Percentiles rank a stretch among this genome's conserved stretches.
phyloP scores from a whole-genome alignment of 2,888 invertebrate genomes.

The Ernsta delagoae region DNA sequence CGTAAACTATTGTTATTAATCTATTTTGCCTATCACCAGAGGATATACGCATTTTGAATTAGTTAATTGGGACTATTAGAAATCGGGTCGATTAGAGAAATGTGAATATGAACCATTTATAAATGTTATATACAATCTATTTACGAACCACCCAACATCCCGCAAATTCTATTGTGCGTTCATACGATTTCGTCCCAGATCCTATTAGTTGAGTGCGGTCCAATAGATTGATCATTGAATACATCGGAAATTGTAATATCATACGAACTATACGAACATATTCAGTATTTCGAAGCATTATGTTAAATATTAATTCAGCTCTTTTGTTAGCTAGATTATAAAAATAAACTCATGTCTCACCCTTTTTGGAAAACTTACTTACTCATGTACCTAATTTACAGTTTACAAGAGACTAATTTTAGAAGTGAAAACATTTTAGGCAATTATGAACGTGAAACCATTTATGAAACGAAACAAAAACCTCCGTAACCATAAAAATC shows the following conservation, averaged over 20 bases:
- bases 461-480: neutral
- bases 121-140: neutral
- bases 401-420: no score
- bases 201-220: constrained; percentile 8
- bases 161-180: neutral
- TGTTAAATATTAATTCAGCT: neutral
- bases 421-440: no score
- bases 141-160: neutral
- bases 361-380: no score
- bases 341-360: neutral
- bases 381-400: no score
- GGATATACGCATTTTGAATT: no score
- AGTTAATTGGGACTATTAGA: no score
- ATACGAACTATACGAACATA: neutral
- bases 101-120: no score
- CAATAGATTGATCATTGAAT: neutral
- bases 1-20: no score
- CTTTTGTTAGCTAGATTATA: neutral
- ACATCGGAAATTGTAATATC: neutral
- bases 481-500: neutral
- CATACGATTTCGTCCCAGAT: constrained; percentile 1
- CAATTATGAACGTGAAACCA: no score
- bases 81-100: no score
- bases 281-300: neutral
- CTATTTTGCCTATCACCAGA: no score